These are phyloP conservation scores for Rhabdophis nuchalis DNA, from an alignment of 2,797 vertebrate species.

Conservation along the genomic window DNA sequence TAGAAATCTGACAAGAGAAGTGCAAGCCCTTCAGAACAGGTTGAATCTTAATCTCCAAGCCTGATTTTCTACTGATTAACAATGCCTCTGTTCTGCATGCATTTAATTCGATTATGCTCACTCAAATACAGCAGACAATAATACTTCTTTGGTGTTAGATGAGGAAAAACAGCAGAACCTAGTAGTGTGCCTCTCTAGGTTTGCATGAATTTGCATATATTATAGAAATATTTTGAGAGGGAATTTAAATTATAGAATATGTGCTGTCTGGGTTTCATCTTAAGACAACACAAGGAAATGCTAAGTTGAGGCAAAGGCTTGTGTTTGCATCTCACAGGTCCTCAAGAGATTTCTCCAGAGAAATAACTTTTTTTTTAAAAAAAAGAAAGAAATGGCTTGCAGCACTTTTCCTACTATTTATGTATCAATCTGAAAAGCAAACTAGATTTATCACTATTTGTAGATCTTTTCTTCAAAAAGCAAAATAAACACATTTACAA, in stretches of 20 bases:
- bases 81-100: background rate
- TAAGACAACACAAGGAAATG: background rate
- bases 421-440: background rate
- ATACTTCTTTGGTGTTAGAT: background rate
- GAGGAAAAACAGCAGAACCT: background rate
- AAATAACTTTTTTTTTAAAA: background rate
- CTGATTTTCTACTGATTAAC: background rate
- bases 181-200: background rate
- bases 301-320: background rate
- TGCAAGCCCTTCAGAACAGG: background rate
- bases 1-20: background rate
- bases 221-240: too few species aligned
- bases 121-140: background rate
- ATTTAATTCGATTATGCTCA: background rate
- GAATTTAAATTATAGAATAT: background rate
- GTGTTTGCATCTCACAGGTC: background rate
- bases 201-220: background rate
- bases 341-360: background rate
- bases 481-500: background rate
- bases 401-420: background rate
- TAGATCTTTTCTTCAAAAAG: background rate
- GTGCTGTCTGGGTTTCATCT: background rate
- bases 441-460: background rate
- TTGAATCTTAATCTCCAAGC: background rate
- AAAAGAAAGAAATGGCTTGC: background rate